Evolutionary conservation across 2,797 vertebrate species (phyloP).

Genomic region (Australoheros facetus): DNA sequence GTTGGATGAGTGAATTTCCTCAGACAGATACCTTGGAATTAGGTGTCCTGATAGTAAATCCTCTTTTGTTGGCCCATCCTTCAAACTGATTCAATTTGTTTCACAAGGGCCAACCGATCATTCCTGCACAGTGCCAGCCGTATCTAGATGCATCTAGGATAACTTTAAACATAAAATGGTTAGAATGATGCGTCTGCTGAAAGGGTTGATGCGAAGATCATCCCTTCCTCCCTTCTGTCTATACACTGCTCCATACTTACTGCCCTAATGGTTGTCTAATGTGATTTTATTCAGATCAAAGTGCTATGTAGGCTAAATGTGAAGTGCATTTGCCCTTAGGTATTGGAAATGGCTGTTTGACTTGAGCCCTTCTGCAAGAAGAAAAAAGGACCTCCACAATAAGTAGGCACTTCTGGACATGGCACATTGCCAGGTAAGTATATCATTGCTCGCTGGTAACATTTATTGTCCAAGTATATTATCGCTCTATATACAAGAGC

Average conservation of each 20-base stretch:
- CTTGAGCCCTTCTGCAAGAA: slow-evolving; percentile 35
- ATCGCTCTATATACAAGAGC: slow-evolving; percentile 23
- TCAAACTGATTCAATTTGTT: slow-evolving; percentile 32
- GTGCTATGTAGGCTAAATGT: slow-evolving; percentile 62
- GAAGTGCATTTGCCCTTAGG: slow-evolving; percentile 53
- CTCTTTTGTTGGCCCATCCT: slow-evolving; percentile 24
- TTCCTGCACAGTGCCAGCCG: slow-evolving; percentile 21
- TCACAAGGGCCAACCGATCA: slow-evolving; percentile 25
- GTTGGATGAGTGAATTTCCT: slow-evolving; percentile 10
- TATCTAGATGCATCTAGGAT: slow-evolving; percentile 11
- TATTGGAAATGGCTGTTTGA: slow-evolving; percentile 61
- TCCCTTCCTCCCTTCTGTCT: not conserved
- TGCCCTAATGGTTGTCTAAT: slow-evolving; percentile 67
- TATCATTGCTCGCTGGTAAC: slow-evolving; percentile 30
- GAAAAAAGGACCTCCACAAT: slow-evolving; percentile 39
- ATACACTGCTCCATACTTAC: slow-evolving; percentile 36
- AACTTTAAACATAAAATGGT: not conserved
- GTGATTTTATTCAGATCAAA: slow-evolving; percentile 67
- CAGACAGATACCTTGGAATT: slow-evolving; percentile 20
- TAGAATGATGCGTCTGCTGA: slow-evolving; percentile 18
- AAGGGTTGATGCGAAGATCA: slow-evolving; percentile 47
- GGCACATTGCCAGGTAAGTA: slow-evolving; percentile 43
- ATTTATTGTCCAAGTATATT: slow-evolving; percentile 43
- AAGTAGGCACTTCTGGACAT: slow-evolving; percentile 48
- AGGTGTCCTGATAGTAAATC: slow-evolving; percentile 16